phyloP scores from a whole-genome alignment of 2,888 invertebrate species.

The Melanophora roralis region DNA sequence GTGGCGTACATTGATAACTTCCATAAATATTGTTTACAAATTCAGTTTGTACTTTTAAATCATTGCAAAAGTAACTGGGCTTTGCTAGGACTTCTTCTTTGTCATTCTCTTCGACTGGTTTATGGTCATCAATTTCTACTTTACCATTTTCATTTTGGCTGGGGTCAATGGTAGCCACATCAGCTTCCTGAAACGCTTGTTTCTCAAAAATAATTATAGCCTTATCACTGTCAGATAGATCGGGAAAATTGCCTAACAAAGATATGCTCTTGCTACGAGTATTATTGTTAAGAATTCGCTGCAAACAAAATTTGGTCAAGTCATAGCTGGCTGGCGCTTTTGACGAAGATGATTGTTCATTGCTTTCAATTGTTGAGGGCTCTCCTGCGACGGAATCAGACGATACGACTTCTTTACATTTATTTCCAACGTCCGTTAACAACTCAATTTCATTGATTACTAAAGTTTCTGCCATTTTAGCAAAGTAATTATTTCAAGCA shows the following conservation, averaged over 20 bases:
- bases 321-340: constrained; percentile 70
- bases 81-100: constrained; percentile 9
- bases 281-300: constrained; percentile 84
- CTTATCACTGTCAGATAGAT: constrained; percentile 78
- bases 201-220: constrained; percentile 90
- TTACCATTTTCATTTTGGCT: not conserved
- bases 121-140: constrained; percentile 13
- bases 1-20: constrained; percentile 85
- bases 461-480: constrained; percentile 34
- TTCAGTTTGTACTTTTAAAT: constrained; percentile 80
- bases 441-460: not conserved
- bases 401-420: not conserved
- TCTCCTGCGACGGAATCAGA: not conserved
- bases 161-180: constrained; percentile 63
- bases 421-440: not conserved
- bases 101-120: not conserved
- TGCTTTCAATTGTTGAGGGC: not conserved
- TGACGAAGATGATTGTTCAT: not conserved
- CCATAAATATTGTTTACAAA: constrained; percentile 92
- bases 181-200: constrained; percentile 82
- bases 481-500: not conserved
- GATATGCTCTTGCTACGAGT: constrained; percentile 83
- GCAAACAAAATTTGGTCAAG: constrained; percentile 83
- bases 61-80: constrained; percentile 80
- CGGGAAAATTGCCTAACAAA: constrained; percentile 83